A percentile compares a stretch with the other conserved stretches of the same genome.
These are phyloP conservation scores for Aplysina aerophoba DNA, from an alignment of 37 sponge, comb jelly and placozoan genomes.

Conservation along the genomic window DNA sequence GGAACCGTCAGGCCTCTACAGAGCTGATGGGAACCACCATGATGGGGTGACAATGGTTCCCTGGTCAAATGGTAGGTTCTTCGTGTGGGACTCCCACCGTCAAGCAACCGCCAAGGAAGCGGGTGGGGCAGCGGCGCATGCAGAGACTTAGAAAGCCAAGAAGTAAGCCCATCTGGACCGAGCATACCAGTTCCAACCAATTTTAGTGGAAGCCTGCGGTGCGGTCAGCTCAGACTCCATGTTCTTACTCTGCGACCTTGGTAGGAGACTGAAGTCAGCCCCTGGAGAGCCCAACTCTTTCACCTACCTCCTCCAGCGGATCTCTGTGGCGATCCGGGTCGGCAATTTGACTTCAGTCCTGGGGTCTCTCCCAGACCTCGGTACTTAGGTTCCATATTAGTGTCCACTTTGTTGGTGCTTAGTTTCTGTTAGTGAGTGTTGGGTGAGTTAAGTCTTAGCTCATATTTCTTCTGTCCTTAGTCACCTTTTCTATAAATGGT, in stretches of 20 bases:
- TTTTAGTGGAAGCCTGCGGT: slow-evolving; percentile 10
- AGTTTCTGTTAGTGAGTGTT: too few species aligned
- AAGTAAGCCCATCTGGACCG: slow-evolving; percentile 14
- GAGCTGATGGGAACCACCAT: slow-evolving; percentile 14
- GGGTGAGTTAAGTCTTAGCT: too few species aligned
- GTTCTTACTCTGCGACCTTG: slow-evolving; percentile 14
- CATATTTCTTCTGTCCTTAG: too few species aligned
- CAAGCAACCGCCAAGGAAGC: neutral
- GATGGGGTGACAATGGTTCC: slow-evolving; percentile 27
- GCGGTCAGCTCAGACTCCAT: slow-evolving; percentile 4
- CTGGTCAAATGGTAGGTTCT: slow-evolving; percentile 6
- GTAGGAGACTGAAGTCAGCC: neutral
- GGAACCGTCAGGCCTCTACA: slow-evolving; percentile 13
- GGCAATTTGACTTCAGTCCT: slow-evolving; percentile 5
- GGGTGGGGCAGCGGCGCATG: slow-evolving; percentile 22
- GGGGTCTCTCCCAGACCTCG: neutral
- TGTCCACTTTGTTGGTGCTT: too few species aligned
- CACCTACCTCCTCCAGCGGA: neutral
- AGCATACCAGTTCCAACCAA: neutral
- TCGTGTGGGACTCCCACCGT: slow-evolving; percentile 24
- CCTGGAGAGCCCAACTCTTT: slow-evolving; percentile 10
- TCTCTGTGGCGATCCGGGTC: slow-evolving; percentile 11
- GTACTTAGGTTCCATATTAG: too few species aligned
- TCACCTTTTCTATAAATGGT: too few species aligned
- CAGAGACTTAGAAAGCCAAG: neutral